A percentile compares a stretch with the other conserved stretches of the same genome.
Evolutionary conservation across 2,888 invertebrate genomes (phyloP).

Genomic region (Drosophila subsilvestris): DNA sequence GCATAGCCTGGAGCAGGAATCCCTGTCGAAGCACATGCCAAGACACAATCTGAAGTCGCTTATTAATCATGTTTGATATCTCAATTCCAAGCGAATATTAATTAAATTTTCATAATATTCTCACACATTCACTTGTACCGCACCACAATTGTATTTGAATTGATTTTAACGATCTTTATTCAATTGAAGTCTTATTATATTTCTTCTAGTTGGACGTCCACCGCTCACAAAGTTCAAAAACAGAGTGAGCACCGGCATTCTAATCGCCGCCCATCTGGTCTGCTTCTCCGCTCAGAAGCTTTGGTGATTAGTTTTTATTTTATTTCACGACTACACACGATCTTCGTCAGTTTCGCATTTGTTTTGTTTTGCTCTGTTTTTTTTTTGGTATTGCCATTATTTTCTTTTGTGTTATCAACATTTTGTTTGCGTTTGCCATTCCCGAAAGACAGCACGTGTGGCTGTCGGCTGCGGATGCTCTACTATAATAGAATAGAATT

Average conservation of each 20-base stretch:
- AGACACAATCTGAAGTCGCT: conserved; percentile 45
- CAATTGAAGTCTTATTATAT: neutral
- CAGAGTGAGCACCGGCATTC: conserved; percentile 28
- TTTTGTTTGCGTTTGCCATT: neutral
- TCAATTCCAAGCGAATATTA: conserved; percentile 1
- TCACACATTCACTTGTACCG: neutral
- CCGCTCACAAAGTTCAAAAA: conserved; percentile 23
- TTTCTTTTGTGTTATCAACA: neutral
- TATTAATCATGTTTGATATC: conserved; percentile 48
- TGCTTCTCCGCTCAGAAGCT: neutral
- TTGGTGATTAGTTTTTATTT: conserved; percentile 5
- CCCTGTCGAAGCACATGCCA: conserved; percentile 37
- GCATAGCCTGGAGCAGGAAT: conserved; percentile 28
- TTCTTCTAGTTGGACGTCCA: conserved; percentile 37
- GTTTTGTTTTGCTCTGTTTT: conserved; percentile 24
- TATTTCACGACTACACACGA: conserved; percentile 8
- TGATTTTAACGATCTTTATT: neutral
- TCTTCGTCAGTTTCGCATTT: conserved; percentile 20
- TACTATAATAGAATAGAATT: neutral
- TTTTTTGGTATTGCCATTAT: conserved; percentile 12
- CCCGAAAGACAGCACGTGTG: conserved; percentile 27
- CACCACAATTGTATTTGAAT: neutral
- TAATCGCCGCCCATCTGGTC: conserved; percentile 2
- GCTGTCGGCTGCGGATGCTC: neutral
- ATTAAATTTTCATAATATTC: conserved; percentile 14